Evolutionary conservation across 2,888 invertebrate species (phyloP), one percentile per base, ranked within the genome.

Genomic region (Onchidella celtica): DNA sequence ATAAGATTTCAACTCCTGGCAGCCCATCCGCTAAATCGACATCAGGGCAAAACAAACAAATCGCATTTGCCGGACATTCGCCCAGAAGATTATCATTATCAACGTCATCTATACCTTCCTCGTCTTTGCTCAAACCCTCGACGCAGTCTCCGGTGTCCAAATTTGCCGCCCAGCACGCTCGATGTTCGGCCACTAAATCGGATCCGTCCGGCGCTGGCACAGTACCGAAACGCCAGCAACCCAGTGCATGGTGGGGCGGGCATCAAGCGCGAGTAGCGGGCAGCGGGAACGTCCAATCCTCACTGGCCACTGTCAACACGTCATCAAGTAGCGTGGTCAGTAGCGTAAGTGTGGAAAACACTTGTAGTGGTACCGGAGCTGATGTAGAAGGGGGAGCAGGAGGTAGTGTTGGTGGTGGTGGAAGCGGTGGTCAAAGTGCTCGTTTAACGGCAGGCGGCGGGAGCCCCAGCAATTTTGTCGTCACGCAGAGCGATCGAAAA

Each of bases 161-260:
- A 11, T 65, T 73, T 29, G 66, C 66, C 27, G 32, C 34, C 14
- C 36, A 27, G 21, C 79, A 79, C 79, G 11, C 73, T n/a, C 65
- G 27, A 2, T 79, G 79, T 32, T 34, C 73, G 14, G 79, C 79
- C 57, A 79, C 79, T 29, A 79, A 29, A 32, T 79, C 79, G 6
- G 79, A 79, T 38, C 79, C 79, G 6, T 14, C 4, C 21, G n/a
- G 61, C n/a, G n/a, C 14, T 24, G 32, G 55, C 34, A 14, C 47
- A 0, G 38, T 34, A 21, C 34, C 66, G 0, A 63, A 65, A 55
- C 79, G 73, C 57, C 38, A 32, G 24, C 38, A 38, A 24, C 36
- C 1, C 4, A 27, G 38, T 27, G 34, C 47, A 38, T 74, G 55
- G 66, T 66, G 73, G 79, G 59, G 65, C 24, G 73, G 61, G 2